Percentiles rank a stretch among this genome's conserved stretches.
These are phyloP conservation scores for Hylaeus volcanicus DNA, from an alignment of 1,140 invertebrate genomes.

Conservation along the genomic window DNA sequence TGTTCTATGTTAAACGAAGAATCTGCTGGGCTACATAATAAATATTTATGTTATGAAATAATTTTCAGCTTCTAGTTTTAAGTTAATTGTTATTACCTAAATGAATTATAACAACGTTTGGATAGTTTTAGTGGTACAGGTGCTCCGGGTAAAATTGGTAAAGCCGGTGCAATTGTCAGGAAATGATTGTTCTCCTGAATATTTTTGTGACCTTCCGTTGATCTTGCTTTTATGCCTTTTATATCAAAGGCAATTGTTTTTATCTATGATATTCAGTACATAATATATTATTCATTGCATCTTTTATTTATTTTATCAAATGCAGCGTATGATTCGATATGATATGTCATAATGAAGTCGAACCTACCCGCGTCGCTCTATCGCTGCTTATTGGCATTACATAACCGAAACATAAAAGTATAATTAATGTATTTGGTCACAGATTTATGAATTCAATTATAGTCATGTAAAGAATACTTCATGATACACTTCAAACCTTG, in stretches of 20 bases:
- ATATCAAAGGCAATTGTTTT: conserved; percentile 70
- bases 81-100: conserved; percentile 72
- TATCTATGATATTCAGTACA: conserved; percentile 50
- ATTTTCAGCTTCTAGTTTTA: neutral
- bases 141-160: conserved; percentile 79
- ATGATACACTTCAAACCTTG: neutral
- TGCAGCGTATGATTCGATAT: neutral
- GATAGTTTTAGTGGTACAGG: conserved; percentile 78
- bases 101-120: conserved; percentile 81
- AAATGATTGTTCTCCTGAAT: conserved; percentile 76
- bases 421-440: conserved; percentile 12
- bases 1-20: conserved; percentile 74
- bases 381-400: conserved; percentile 78
- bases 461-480: conserved; percentile 27
- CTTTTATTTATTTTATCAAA: neutral
- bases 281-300: too few relatives aligned
- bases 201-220: conserved; percentile 50
- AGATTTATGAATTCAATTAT: neutral
- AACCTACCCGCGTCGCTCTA: conserved; percentile 67
- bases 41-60: neutral
- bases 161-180: conserved; percentile 83
- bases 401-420: conserved; percentile 65
- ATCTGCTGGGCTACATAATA: conserved; percentile 57
- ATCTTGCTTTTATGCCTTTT: conserved; percentile 72
- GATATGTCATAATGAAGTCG: conserved; percentile 25